Conservation (phyloP, 2,888 invertebrate species). For the Drosophila nr. fundita region DNA sequence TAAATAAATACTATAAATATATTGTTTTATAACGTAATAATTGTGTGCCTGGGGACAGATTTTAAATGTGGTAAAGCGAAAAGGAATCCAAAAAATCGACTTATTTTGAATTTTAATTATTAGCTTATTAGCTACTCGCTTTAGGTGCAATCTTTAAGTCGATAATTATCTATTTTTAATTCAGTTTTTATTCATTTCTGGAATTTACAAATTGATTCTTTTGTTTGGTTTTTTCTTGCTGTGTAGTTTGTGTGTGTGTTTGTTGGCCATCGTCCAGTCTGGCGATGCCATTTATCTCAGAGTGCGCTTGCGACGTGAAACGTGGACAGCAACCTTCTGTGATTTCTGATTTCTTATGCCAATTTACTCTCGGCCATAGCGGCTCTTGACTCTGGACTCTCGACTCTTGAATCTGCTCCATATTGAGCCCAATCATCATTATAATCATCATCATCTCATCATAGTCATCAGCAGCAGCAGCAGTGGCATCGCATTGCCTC, state of each 20-base stretch:
- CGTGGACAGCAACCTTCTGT: conserved; percentile 74
- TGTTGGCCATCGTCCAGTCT: conserved; percentile 33
- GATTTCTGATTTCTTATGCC: conserved; percentile 83
- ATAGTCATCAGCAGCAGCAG: conserved; percentile 34
- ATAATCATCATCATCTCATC: conserved; percentile 50
- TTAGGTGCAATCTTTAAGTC: neutral
- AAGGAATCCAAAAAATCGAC: neutral
- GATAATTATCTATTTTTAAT: neutral
- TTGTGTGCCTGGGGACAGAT: neutral
- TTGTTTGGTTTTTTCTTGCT: neutral
- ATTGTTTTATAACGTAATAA: neutral
- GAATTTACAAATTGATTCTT: neutral
- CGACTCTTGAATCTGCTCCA: conserved; percentile 63
- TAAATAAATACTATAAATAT: neutral
- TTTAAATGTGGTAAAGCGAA: neutral
- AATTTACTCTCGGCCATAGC: conserved; percentile 68
- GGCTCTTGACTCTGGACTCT: conserved; percentile 26
- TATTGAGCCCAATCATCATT: conserved; percentile 58
- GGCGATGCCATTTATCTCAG: conserved; percentile 73
- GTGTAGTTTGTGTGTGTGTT: conserved; percentile 13
- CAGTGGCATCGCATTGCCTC: conserved; percentile 26
- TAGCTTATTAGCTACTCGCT: neutral
- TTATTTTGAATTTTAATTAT: neutral
- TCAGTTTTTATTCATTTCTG: neutral
- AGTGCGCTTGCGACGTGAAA: conserved; percentile 40